Conservation (phyloP, 1,140 invertebrate genomes). For the Calliphora vicina region DNA sequence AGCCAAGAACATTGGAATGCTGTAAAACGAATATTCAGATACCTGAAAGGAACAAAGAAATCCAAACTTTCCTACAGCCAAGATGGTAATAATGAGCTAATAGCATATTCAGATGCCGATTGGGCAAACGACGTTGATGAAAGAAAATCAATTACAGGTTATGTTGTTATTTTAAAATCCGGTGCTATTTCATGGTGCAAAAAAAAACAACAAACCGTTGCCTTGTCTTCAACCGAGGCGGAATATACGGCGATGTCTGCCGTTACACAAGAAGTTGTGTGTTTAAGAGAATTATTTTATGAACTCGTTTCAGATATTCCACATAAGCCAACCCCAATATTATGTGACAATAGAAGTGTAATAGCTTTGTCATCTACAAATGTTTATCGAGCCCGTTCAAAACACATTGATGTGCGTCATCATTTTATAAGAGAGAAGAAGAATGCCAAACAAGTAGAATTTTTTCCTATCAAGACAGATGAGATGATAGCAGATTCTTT, state of each 20-base stretch:
- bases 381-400: neutral
- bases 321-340: neutral
- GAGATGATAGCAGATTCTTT: no score
- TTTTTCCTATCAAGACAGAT: no score
- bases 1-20: no score
- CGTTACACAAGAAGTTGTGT: neutral
- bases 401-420: neutral
- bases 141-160: neutral
- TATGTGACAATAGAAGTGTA: neutral
- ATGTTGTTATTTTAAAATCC: neutral
- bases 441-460: no score
- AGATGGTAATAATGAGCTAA: no score
- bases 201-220: neutral
- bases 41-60: no score
- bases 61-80: no score
- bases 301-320: no score
- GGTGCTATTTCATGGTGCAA: neutral
- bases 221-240: neutral
- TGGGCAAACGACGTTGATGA: neutral
- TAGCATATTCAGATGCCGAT: neutral
- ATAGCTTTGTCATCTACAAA: neutral
- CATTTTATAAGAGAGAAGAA: neutral
- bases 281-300: neutral
- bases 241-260: neutral
- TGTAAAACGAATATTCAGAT: no score